These are phyloP conservation scores for Tachycineta bicolor DNA, from an alignment of 2,113 vertebrate species.

Conservation along the genomic window DNA sequence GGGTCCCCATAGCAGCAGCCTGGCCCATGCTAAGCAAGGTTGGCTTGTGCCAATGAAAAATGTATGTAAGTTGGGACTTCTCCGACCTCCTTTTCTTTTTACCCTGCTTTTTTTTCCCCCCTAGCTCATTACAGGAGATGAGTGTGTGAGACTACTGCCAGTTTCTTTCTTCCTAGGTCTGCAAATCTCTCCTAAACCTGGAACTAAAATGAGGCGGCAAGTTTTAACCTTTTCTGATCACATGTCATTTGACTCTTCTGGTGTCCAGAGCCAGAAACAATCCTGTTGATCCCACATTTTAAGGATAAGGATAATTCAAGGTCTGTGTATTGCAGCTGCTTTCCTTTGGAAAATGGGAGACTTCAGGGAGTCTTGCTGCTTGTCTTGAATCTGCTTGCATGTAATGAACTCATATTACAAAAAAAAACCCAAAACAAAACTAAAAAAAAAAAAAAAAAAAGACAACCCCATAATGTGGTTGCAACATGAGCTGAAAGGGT, in stretches of 20 bases:
- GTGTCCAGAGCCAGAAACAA: background rate
- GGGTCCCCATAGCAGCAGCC: background rate
- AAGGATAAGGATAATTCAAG: background rate
- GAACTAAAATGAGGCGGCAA: background rate
- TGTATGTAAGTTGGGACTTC: background rate
- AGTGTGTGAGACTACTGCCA: background rate
- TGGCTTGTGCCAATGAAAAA: slow-evolving; percentile 47
- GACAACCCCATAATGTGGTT: background rate
- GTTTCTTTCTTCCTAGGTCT: background rate
- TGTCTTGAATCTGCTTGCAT: background rate
- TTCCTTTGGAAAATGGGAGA: background rate
- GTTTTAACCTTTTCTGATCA: background rate
- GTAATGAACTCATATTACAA: background rate
- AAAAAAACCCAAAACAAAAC: background rate
- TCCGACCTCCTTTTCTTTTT: background rate
- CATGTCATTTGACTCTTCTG: background rate
- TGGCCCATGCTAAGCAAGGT: slow-evolving; percentile 22
- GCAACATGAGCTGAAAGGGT: background rate
- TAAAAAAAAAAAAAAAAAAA: background rate
- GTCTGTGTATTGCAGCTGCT: background rate
- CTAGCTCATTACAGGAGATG: background rate
- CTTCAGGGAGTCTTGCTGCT: background rate
- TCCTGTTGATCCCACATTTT: background rate
- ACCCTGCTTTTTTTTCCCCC: background rate
- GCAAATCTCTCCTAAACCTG: background rate